Percentiles rank a stretch among this genome's conserved stretches.
Conservation (phyloP, 92 coral and sea anemone genomes). For the Siderastrea radians region DNA sequence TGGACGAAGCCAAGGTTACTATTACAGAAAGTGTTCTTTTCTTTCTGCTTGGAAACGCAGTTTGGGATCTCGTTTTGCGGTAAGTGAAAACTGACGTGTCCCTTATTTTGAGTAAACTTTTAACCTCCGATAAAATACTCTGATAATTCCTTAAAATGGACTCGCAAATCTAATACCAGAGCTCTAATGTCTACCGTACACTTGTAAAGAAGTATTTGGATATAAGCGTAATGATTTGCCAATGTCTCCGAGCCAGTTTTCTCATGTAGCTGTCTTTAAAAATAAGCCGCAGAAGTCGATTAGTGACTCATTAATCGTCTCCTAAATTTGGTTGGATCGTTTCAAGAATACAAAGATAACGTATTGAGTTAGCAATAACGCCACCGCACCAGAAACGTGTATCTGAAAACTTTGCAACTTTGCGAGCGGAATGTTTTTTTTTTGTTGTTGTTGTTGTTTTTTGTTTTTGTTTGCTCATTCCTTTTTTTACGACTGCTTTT, state of each 20-base stretch:
- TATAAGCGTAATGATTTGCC: not conserved
- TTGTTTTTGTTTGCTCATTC: not conserved
- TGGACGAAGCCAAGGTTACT: conserved; percentile 2
- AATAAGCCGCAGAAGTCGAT: not conserved
- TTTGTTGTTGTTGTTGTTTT: not conserved
- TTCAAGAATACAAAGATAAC: not conserved
- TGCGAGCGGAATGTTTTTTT: not conserved
- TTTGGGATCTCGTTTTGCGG: conserved; percentile 5
- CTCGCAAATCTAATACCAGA: not conserved
- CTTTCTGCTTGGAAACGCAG: not conserved
- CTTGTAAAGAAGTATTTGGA: too few species aligned
- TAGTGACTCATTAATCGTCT: not conserved
- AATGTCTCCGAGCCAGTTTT: not conserved
- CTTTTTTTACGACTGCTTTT: not conserved
- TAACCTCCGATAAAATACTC: not conserved
- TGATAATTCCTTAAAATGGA: not conserved
- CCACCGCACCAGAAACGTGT: not conserved
- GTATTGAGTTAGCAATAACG: not conserved
- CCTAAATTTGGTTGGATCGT: not conserved
- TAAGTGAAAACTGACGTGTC: not conserved
- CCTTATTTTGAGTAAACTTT: not conserved
- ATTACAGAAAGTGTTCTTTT: not conserved
- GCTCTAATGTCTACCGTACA: too few species aligned
- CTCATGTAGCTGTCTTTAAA: not conserved
- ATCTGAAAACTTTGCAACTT: not conserved